Conservation (phyloP, 2,797 vertebrate species). For the Rhynchotus rufescens region DNA sequence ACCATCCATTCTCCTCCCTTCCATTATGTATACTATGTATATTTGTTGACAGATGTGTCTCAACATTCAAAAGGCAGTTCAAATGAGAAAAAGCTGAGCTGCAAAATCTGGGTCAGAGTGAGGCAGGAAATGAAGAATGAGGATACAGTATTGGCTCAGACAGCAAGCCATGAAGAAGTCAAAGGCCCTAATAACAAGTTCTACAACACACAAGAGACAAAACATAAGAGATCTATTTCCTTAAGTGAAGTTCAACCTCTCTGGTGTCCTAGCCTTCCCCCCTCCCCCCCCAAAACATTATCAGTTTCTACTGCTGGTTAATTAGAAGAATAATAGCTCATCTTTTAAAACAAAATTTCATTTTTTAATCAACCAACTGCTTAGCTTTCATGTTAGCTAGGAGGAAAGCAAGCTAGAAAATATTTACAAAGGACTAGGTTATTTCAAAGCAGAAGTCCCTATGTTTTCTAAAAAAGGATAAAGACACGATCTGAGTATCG, state of each 20-base stretch:
- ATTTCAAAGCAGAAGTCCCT: not conserved
- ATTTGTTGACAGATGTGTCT: not conserved
- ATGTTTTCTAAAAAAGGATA: not conserved
- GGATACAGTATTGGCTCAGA: not conserved
- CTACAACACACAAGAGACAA: not conserved
- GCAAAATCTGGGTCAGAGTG: not conserved
- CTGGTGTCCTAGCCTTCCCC: not conserved
- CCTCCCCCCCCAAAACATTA: not conserved
- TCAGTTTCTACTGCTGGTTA: not conserved
- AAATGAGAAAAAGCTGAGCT: not conserved
- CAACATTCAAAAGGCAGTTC: not conserved
- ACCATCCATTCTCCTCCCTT: not conserved
- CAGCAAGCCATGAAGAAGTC: not conserved
- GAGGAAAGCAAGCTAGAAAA: not conserved
- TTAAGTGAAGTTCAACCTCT: not conserved
- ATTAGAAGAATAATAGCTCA: not conserved
- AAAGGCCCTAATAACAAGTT: not conserved
- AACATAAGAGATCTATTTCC: not conserved
- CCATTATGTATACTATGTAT: not conserved
- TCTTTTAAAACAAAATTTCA: not conserved
- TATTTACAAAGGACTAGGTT: not conserved
- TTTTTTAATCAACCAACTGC: not conserved
- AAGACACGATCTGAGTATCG: not conserved
- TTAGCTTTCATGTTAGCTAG: not conserved
- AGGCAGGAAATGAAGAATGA: not conserved